Percentiles rank a stretch among this genome's conserved stretches.
These are phyloP conservation scores for Bombyx mori DNA, from an alignment of 1,140 invertebrate genomes.

Conservation along the genomic window DNA sequence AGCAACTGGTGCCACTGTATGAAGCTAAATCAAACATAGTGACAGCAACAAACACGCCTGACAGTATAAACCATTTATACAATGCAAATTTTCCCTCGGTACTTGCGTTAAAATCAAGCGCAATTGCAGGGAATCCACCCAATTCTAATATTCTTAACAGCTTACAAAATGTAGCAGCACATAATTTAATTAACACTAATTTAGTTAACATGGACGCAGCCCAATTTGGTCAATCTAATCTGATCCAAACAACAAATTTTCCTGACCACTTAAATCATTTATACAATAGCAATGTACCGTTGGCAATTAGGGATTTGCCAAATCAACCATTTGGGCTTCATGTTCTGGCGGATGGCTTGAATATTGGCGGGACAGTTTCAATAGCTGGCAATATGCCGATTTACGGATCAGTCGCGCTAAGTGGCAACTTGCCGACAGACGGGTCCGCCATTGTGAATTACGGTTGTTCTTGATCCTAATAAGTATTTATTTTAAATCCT, in stretches of 20 bases:
- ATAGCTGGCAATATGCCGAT: constrained; percentile 45
- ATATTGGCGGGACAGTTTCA: constrained; percentile 37
- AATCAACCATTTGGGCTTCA: constrained; percentile 25
- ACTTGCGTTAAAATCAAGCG: not conserved
- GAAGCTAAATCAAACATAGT: too few relatives aligned
- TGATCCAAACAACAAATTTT: too few relatives aligned
- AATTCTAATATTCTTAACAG: not conserved
- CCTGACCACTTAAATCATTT: not conserved
- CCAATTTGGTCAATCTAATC: too few relatives aligned
- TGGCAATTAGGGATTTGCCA: not conserved
- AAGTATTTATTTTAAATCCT: constrained; percentile 2
- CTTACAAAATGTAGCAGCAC: too few relatives aligned
- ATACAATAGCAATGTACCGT: not conserved
- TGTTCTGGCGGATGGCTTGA: constrained; percentile 37
- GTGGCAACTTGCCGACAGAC: constrained; percentile 39
- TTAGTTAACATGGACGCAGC: not conserved
- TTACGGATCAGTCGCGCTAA: constrained; percentile 35
- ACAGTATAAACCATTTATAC: not conserved
- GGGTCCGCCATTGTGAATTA: constrained; percentile 37
- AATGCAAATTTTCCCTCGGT: not conserved
- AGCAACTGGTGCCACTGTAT: not conserved
- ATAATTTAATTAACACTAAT: not conserved
- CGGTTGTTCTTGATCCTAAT: constrained; percentile 21
- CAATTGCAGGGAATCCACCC: not conserved
- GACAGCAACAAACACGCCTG: too few relatives aligned